phyloP scores from a whole-genome alignment of 2,113 vertebrate genomes.

The Benitochromis conjunctus region DNA sequence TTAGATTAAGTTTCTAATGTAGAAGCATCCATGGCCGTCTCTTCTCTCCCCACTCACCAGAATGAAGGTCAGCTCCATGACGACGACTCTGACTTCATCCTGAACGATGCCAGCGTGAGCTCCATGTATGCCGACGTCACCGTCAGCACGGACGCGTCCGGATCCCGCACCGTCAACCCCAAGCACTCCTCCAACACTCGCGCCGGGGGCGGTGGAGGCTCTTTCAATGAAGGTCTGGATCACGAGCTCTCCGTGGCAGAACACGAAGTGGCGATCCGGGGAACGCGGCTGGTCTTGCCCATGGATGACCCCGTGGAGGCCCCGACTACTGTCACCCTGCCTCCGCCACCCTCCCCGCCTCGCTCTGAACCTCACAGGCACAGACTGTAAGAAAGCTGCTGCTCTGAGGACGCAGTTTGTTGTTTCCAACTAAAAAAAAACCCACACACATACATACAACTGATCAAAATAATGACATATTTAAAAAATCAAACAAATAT shows the following conservation, averaged over 20 bases:
- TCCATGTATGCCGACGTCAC: slow-evolving; percentile 89
- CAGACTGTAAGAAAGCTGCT: slow-evolving; percentile 55
- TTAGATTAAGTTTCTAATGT: background rate
- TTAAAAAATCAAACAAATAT: background rate
- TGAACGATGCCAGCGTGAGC: slow-evolving; percentile 86
- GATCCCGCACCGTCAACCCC: slow-evolving; percentile 51
- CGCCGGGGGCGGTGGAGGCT: slow-evolving; percentile 7
- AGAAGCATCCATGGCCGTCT: background rate
- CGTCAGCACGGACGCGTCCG: slow-evolving; percentile 77
- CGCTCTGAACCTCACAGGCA: slow-evolving; percentile 54
- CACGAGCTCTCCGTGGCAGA: slow-evolving; percentile 81
- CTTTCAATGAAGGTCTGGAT: slow-evolving; percentile 80
- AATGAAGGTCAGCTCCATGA: slow-evolving; percentile 88
- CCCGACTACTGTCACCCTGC: slow-evolving; percentile 64
- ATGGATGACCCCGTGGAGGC: slow-evolving; percentile 85
- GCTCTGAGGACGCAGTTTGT: background rate
- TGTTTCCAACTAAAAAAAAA: background rate
- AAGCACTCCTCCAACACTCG: slow-evolving; percentile 1
- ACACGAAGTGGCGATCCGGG: slow-evolving; percentile 85
- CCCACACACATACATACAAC: background rate
- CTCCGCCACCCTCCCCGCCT: slow-evolving; percentile 64
- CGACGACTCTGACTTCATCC: slow-evolving; percentile 88
- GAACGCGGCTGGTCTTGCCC: slow-evolving; percentile 86
- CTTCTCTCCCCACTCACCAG: slow-evolving; percentile 51
- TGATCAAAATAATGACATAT: background rate